phyloP scores from a whole-genome alignment of 2,888 invertebrate genomes.

The Noctua pronuba region DNA sequence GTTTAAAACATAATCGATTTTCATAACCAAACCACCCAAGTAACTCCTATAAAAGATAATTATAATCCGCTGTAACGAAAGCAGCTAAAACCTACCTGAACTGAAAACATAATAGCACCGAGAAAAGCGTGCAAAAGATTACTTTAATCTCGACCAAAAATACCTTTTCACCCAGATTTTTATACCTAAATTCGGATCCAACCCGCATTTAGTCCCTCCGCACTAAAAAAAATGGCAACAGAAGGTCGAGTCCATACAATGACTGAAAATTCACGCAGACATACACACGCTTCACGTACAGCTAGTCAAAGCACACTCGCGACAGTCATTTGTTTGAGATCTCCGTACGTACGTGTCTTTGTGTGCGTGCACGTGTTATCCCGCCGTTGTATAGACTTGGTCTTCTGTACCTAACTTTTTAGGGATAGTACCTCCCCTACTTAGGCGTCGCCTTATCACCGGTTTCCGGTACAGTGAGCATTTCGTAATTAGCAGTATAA shows the following conservation, averaged over 20 bases:
- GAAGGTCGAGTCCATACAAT: background rate
- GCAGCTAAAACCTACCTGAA: conserved; percentile 9
- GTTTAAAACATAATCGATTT: background rate
- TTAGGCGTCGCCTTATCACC: conserved; percentile 69
- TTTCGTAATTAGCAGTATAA: conserved; percentile 73
- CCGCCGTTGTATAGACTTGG: accelerated
- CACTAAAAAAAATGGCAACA: background rate
- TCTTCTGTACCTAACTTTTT: conserved; percentile 11
- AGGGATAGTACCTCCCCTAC: conserved; percentile 39
- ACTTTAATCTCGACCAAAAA: conserved; percentile 46
- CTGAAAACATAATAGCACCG: conserved; percentile 20
- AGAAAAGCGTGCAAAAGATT: conserved; percentile 40
- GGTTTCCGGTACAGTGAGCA: conserved; percentile 72
- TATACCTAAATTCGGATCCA: conserved; percentile 37
- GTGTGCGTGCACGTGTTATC: background rate
- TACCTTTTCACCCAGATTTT: conserved; percentile 53
- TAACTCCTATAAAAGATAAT: conserved; percentile 15
- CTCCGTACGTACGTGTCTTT: background rate
- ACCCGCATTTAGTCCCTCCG: conserved; percentile 50
- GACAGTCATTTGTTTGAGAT: background rate
- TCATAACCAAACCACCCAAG: background rate
- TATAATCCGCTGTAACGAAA: conserved; percentile 20
- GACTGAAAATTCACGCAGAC: background rate
- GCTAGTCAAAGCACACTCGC: too few relatives aligned
- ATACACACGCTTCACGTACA: background rate